Evolutionary conservation across 1,140 invertebrate species (phyloP).

Genomic region (Pogonomyrmex californicus): DNA sequence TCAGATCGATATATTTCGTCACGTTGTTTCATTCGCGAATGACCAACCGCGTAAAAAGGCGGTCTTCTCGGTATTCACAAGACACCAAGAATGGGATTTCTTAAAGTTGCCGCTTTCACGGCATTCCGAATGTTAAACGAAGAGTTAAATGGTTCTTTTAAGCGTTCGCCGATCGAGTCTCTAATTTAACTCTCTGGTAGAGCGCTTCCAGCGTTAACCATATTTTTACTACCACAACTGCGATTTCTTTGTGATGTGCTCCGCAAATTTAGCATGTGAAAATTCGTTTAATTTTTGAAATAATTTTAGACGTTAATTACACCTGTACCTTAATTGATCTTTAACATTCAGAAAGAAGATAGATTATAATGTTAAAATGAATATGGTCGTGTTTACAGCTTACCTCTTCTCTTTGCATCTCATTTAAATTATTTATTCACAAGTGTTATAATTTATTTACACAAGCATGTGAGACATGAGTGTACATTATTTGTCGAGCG

Average conservation of each 20-base stretch:
- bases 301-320: background rate
- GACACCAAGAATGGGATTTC: background rate
- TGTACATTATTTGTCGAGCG: constrained; percentile 64
- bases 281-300: constrained; percentile 6
- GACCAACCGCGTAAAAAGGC: background rate
- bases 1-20: background rate
- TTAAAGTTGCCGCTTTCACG: constrained; percentile 5
- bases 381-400: background rate
- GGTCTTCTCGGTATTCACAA: constrained; percentile 8
- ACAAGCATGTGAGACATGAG: constrained; percentile 55
- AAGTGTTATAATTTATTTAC: constrained; percentile 74
- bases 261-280: constrained; percentile 7
- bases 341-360: background rate
- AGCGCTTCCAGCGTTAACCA: background rate
- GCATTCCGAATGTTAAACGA: constrained; percentile 12
- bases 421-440: constrained; percentile 23
- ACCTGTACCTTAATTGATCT: constrained; percentile 23
- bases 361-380: background rate
- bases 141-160: constrained; percentile 18
- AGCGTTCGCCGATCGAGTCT: constrained; percentile 6
- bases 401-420: background rate
- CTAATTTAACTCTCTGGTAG: constrained; percentile 22
- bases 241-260: constrained; percentile 11
- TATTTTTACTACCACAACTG: constrained; percentile 18
- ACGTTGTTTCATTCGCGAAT: background rate